Evolutionary conservation across 1,140 invertebrate species (phyloP).

Genomic region (Drosophila orena): DNA sequence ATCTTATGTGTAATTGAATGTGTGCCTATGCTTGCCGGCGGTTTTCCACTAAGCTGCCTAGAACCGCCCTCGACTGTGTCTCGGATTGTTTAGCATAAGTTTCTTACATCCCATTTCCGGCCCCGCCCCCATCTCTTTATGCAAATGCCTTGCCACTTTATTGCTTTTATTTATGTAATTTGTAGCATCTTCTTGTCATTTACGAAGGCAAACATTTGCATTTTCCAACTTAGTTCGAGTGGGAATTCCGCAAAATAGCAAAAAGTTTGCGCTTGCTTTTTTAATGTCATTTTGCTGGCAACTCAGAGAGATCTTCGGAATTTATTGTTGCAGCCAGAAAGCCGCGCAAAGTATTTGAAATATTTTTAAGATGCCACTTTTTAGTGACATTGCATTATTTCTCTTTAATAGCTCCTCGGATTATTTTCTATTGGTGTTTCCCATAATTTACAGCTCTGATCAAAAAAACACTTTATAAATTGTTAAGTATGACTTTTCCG

Average conservation of each 20-base stretch:
- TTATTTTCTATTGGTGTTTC: too few relatives aligned
- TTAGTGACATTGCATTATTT: conserved; percentile 6
- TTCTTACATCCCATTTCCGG: conserved; percentile 17
- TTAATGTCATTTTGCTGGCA: conserved; percentile 35
- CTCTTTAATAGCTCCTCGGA: neutral
- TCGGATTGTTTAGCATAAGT: conserved; percentile 50
- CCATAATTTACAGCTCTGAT: neutral
- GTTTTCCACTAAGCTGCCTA: conserved; percentile 38
- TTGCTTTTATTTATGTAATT: conserved; percentile 76
- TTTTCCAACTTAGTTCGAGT: conserved; percentile 38
- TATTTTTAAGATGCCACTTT: conserved; percentile 13
- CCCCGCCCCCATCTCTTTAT: conserved; percentile 14
- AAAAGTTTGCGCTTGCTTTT: conserved; percentile 34
- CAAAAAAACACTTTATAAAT: too few relatives aligned
- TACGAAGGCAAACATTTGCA: conserved; percentile 66
- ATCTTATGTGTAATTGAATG: conserved; percentile 69
- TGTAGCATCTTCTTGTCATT: conserved; percentile 59
- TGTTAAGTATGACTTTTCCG: too few relatives aligned
- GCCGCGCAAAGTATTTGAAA: conserved; percentile 1
- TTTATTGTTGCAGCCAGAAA: conserved; percentile 6
- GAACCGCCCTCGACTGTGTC: conserved; percentile 29
- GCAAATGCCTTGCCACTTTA: conserved; percentile 62
- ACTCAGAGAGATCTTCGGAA: conserved; percentile 4
- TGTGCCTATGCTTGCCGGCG: conserved; percentile 16
- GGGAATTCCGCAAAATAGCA: conserved; percentile 49